These are phyloP conservation scores for Drosophila anceps DNA, from an alignment of 2,888 invertebrate species.

Conservation along the genomic window DNA sequence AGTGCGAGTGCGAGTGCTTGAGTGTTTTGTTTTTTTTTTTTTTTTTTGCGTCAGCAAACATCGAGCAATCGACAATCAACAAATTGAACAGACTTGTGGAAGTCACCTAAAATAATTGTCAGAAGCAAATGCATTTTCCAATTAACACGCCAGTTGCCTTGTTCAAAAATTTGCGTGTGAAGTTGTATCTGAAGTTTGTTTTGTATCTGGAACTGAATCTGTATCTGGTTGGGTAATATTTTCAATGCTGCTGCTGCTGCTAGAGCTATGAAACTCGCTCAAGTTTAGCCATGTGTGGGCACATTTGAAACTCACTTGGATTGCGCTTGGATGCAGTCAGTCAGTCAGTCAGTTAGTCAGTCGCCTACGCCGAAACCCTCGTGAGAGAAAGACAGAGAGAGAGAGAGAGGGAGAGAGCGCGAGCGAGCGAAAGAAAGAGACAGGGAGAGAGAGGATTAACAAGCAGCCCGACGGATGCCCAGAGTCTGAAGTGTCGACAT, in stretches of 20 bases:
- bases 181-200: conserved; percentile 32
- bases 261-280: conserved; percentile 46
- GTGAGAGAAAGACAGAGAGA: conserved; percentile 3
- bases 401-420: neutral
- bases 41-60: conserved; percentile 31
- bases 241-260: conserved; percentile 5
- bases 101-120: conserved; percentile 69
- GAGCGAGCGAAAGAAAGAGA: neutral
- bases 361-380: conserved; percentile 56
- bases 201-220: conserved; percentile 29
- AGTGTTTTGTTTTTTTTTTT: no score
- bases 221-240: conserved; percentile 52
- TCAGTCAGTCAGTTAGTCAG: conserved; percentile 18
- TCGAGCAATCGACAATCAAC: conserved; percentile 56
- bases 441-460: conserved; percentile 23
- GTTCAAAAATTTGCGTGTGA: conserved; percentile 46
- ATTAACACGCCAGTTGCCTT: conserved; percentile 65
- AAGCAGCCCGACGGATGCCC: conserved; percentile 23
- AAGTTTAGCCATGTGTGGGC: conserved; percentile 71
- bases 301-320: conserved; percentile 77
- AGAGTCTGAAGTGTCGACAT: conserved; percentile 74
- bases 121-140: conserved; percentile 69
- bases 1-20: conserved; percentile 30
- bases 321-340: conserved; percentile 24
- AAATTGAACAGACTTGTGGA: conserved; percentile 50